Conservation (phyloP, 2,888 invertebrate species). For the Cecidostiba fungosa region DNA sequence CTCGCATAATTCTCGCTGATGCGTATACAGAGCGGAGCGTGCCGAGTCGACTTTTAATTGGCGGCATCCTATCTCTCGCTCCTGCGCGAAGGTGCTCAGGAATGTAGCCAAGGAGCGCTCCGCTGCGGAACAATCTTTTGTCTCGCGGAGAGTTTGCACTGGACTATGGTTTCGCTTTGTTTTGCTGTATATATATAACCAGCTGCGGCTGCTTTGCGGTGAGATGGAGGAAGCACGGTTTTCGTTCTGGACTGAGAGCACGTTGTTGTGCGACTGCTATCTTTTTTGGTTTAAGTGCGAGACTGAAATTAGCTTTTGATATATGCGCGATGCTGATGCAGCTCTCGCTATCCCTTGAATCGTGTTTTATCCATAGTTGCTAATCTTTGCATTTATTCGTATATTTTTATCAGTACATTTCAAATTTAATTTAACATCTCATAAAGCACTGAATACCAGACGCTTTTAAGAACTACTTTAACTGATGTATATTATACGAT, state of each 20-base stretch:
- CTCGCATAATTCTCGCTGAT: constrained; percentile 45
- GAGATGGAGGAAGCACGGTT: not conserved
- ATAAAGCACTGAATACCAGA: not conserved
- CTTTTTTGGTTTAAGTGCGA: not conserved
- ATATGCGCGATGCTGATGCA: not conserved
- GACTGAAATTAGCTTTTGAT: constrained; percentile 1
- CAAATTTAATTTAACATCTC: not conserved
- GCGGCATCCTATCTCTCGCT: constrained; percentile 39
- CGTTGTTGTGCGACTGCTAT: not conserved
- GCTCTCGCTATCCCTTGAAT: not conserved
- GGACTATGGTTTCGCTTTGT: constrained; percentile 11
- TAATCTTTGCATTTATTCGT: not conserved
- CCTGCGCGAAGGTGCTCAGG: constrained; percentile 13
- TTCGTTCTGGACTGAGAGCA: constrained; percentile 19
- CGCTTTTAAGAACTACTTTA: not conserved
- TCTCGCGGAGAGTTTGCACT: not conserved
- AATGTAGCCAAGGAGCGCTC: constrained; percentile 41
- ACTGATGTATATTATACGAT: not conserved
- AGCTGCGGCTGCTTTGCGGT: not conserved
- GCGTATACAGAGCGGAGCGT: constrained; percentile 27
- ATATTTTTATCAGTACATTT: too few species aligned
- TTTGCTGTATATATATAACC: not conserved
- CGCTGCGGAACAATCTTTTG: constrained; percentile 44
- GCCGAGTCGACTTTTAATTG: constrained; percentile 57
- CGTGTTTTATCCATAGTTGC: not conserved